Evolutionary conservation across 2,797 vertebrate genomes (phyloP).

Genomic region (Myiothlypis chrysogaster): DNA sequence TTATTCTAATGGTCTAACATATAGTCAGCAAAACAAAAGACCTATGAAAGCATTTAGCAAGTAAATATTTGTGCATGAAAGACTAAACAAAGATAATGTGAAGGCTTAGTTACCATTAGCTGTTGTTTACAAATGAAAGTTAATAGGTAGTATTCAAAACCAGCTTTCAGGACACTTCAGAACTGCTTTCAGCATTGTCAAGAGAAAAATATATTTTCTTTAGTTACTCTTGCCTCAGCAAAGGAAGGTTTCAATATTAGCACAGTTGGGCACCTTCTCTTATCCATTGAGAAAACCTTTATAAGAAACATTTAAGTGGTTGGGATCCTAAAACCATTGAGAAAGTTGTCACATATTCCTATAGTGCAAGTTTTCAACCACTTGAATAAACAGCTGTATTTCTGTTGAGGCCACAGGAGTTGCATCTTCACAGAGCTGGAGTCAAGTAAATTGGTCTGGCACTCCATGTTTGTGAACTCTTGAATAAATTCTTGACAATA

Average conservation of each 20-base stretch:
- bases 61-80: constrained; percentile 60
- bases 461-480: background rate
- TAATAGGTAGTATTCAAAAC: background rate
- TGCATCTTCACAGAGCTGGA: background rate
- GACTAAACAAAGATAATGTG: background rate
- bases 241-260: background rate
- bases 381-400: background rate
- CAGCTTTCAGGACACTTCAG: background rate
- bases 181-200: background rate
- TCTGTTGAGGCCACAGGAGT: accelerated
- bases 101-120: background rate
- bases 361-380: background rate
- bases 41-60: constrained; percentile 57
- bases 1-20: constrained; percentile 57
- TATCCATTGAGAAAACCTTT: background rate
- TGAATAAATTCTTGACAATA: background rate
- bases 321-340: background rate
- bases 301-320: background rate
- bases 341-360: background rate
- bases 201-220: background rate
- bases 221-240: background rate
- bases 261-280: background rate
- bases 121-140: background rate
- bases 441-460: background rate
- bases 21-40: constrained; percentile 57